These are phyloP conservation scores for Drosophila kanapiae DNA, from an alignment of 1,140 invertebrate genomes.

Conservation along the genomic window DNA sequence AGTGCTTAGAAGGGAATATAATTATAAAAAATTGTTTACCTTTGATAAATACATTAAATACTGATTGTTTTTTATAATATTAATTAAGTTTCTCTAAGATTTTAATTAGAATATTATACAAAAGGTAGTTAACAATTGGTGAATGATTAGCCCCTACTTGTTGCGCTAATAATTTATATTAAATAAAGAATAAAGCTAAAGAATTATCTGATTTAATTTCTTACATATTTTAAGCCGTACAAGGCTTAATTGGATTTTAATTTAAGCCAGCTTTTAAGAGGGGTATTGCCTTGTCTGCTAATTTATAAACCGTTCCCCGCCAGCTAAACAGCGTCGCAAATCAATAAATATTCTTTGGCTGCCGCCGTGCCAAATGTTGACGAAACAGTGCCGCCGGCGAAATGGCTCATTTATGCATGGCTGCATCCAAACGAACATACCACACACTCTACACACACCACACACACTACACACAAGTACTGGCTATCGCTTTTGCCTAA, in stretches of 20 bases:
- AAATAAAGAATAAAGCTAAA: neutral
- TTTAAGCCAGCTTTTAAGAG: neutral
- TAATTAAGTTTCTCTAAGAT: too few species aligned
- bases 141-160: too few species aligned
- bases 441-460: slow-evolving; percentile 14
- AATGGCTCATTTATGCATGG: slow-evolving; percentile 82
- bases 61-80: too few species aligned
- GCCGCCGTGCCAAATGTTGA: slow-evolving; percentile 70
- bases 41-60: too few species aligned
- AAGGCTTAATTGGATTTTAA: neutral
- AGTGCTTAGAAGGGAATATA: neutral
- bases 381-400: slow-evolving; percentile 67
- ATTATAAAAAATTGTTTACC: too few species aligned
- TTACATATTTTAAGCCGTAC: too few species aligned
- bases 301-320: slow-evolving; percentile 70
- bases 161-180: too few species aligned
- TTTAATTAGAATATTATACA: too few species aligned
- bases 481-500: slow-evolving; percentile 27
- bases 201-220: too few species aligned
- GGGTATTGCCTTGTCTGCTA: slow-evolving; percentile 44
- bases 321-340: slow-evolving; percentile 72
- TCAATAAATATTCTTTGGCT: slow-evolving; percentile 74
- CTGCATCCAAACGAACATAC: slow-evolving; percentile 61
- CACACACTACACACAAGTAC: slow-evolving; percentile 15
- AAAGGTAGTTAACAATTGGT: too few species aligned